Percentiles rank a stretch among this genome's conserved stretches.
Conservation (phyloP, 2,888 invertebrate species). For the Melieria picta region DNA sequence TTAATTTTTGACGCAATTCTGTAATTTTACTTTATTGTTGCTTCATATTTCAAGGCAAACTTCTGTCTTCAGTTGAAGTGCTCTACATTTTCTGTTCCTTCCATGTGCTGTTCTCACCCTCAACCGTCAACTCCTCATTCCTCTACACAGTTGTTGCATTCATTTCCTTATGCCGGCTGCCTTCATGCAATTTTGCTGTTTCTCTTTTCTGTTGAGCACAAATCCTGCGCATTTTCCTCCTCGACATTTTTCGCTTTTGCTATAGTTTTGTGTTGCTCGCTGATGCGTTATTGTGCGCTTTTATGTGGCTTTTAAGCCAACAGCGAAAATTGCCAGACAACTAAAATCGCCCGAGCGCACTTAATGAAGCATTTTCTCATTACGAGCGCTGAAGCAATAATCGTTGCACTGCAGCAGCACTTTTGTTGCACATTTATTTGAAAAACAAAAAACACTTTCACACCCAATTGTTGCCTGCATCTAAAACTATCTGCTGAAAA, state of each 20-base stretch:
- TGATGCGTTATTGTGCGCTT: not conserved
- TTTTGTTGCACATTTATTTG: no score
- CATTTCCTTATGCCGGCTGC: not conserved
- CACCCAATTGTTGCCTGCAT: no score
- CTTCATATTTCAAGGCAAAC: not conserved
- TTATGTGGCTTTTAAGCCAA: no score
- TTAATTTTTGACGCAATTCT: no score
- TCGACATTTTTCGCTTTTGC: not conserved
- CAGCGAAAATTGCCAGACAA: no score
- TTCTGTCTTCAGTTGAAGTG: not conserved
- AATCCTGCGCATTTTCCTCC: not conserved
- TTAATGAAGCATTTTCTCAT: no score
- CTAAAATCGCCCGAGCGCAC: no score
- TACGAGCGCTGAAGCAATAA: no score
- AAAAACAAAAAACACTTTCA: no score
- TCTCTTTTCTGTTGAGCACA: not conserved
- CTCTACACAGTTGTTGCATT: not conserved
- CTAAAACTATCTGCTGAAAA: no score
- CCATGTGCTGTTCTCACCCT: not conserved
- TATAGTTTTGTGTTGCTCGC: not conserved
- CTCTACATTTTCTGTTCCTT: constrained; percentile 1
- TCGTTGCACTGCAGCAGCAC: no score
- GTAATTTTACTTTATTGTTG: not conserved
- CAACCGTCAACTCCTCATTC: no score
- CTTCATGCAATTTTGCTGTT: not conserved